Evolutionary conservation across 2,888 invertebrate genomes (phyloP), one percentile per base, ranked within the genome.

Genomic region (Phania funesta): DNA sequence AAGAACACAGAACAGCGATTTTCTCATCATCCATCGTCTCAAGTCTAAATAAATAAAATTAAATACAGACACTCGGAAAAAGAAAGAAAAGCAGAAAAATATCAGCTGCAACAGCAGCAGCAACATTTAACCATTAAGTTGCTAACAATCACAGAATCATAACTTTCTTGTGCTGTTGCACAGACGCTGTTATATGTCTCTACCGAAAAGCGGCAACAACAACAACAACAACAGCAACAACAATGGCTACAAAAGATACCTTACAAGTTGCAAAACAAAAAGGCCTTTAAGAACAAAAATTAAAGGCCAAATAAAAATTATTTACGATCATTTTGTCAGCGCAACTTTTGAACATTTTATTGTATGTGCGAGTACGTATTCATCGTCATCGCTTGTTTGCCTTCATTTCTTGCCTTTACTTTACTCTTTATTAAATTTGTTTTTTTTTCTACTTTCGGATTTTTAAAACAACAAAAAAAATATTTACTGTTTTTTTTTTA

Each of bases 281-380:
- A 67, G 48, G 38, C 48, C 48, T 54, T 48, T 64, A 75, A 52
- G 11, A 68, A 44, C 38, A 44, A 38, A 74, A 65, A 74, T 60
- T 62, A 73, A 74, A 74, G 62, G 54, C 74, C 62, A 80, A 87
- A 88, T 88, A 88, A 88, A 89, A 89, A 88, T 89, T 89, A 89
- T 89, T 89, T 89, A 89, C 89, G 89, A 89, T 89, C 89, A 86
- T 88, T 89, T 89, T 89, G 89, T 89, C 88, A 88, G 87, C 85
- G 76, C 81, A 77, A 76, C 58, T 67, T 65, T 71, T 80, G 74
- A 74, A 75, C 70, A 80, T 80, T 76, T 71, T 52, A 76, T 75
- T 67, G 65, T 58, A 54, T 67, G 65, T 58, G 44, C 26, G 26
- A 41, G 3, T 22, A 22, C 22, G 3, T 18, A 11, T 8, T 16